Conservation (phyloP, 2,888 invertebrate genomes). For the Acleris sparsana region DNA sequence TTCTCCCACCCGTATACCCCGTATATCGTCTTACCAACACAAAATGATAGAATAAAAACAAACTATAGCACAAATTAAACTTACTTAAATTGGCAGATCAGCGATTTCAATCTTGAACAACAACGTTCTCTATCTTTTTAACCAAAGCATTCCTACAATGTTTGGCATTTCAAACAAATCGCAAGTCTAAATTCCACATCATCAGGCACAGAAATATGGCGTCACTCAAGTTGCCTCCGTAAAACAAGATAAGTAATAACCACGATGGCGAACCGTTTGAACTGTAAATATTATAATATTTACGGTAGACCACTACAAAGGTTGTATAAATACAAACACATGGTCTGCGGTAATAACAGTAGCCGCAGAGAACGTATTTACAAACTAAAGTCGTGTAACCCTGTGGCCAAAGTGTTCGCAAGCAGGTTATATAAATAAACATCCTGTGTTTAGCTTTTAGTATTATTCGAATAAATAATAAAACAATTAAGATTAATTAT, state of each 20-base stretch:
- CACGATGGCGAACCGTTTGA: background rate
- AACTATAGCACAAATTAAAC: too few relatives aligned
- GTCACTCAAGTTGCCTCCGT: background rate
- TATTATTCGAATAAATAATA: background rate
- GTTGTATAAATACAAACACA: constrained; percentile 17
- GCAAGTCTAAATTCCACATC: background rate
- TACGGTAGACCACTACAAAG: constrained; percentile 15
- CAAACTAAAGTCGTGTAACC: background rate
- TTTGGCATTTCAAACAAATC: background rate
- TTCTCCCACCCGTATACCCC: too few relatives aligned
- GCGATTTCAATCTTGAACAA: background rate
- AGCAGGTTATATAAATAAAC: background rate
- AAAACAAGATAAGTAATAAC: background rate
- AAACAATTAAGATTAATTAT: background rate
- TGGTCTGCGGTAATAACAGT: constrained; percentile 5
- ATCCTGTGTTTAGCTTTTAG: background rate
- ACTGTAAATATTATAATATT: constrained; percentile 3
- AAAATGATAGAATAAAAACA: too few relatives aligned
- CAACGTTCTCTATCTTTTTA: background rate
- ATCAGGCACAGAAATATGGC: background rate
- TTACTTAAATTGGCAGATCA: background rate
- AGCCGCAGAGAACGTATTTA: background rate
- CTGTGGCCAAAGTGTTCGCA: background rate
- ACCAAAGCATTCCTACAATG: background rate
- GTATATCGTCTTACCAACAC: too few relatives aligned